Conservation (phyloP, 1,140 invertebrate species). For the Carposina sasakii region DNA sequence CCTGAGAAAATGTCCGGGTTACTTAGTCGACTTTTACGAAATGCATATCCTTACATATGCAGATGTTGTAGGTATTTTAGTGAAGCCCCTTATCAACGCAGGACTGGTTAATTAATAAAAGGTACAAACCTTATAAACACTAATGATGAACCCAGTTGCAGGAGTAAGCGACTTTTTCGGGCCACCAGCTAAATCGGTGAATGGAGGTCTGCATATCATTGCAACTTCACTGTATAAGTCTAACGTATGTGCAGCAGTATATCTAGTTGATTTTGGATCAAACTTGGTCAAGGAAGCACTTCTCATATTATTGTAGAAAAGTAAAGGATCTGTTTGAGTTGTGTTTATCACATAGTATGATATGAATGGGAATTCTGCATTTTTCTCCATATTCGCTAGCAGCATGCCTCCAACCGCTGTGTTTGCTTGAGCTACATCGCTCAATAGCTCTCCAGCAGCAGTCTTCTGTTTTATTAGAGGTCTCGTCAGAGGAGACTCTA, state of each 20-base stretch:
- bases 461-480: slow-evolving; percentile 84
- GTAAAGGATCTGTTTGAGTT: slow-evolving; percentile 84
- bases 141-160: slow-evolving; percentile 91
- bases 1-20: no score
- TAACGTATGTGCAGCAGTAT: slow-evolving; percentile 88
- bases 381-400: slow-evolving; percentile 90
- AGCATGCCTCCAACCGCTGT: slow-evolving; percentile 86
- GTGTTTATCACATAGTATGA: slow-evolving; percentile 92
- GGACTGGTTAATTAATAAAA: no score
- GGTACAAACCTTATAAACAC: slow-evolving; percentile 88
- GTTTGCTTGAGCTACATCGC: slow-evolving; percentile 81
- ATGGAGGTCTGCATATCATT: slow-evolving; percentile 89
- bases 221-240: slow-evolving; percentile 92
- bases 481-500: slow-evolving; percentile 86
- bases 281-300: slow-evolving; percentile 86
- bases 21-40: no score
- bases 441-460: slow-evolving; percentile 83
- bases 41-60: no score
- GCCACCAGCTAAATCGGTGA: slow-evolving; percentile 81
- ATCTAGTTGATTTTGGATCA: slow-evolving; percentile 84
- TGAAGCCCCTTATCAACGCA: no score
- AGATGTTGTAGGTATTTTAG: no score
- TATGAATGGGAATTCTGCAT: slow-evolving; percentile 93
- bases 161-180: slow-evolving; percentile 83
- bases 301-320: slow-evolving; percentile 88